Base-by-base conservation (phyloP, 2,797 vertebrate species). In the Anomalospiza imberbis region DNA sequence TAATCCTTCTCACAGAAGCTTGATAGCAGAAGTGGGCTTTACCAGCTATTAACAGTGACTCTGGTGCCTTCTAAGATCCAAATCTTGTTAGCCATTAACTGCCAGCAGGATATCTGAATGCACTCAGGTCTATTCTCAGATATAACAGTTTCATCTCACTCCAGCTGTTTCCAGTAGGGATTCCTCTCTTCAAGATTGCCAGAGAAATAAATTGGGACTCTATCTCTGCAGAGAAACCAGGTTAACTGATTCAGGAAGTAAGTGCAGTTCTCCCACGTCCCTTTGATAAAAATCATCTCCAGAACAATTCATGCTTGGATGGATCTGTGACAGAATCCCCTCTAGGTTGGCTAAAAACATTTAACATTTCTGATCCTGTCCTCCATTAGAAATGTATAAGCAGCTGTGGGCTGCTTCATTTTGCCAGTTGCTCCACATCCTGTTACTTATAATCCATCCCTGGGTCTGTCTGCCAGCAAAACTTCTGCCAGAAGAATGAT, bases 111-210 rank as follows among this genome's bases (percentile, higher is more conserved):
- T 57, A 75, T 34, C 70, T 88, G 63, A 92, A 91, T 67, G 79
- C 63, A 94, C 60, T 85, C 82, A 76, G 77, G 71, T 94, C 91
- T 88, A 2, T 87, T 93, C 75, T 85, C 81, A 85, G 84, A 85
- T 68, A 13, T 16, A 91, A 89, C 38, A 85, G 85, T 63, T 95
- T 73, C 85, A 82, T 93, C 70, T 92, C 85, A 82, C 80, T 90
- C 88, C 88, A 89, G 85, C 88, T 86, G 88, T 71, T 96, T 94
- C 77, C 92, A 88, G 74, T 78, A 96, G 79, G 85, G 91, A 93
- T 73, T 93, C 91, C 80, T 82, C 73, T 62, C 81, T 91, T 77
- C 71, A 88, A 70, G 44, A 94, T 1, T 94, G 79, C 55, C 55
- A 70, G 48, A 88, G 73, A 86, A 83, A 89, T 88, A 94, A 89